Evolutionary conservation across 2,888 invertebrate genomes (phyloP).

Genomic region (Lasioglossum calceatum): DNA sequence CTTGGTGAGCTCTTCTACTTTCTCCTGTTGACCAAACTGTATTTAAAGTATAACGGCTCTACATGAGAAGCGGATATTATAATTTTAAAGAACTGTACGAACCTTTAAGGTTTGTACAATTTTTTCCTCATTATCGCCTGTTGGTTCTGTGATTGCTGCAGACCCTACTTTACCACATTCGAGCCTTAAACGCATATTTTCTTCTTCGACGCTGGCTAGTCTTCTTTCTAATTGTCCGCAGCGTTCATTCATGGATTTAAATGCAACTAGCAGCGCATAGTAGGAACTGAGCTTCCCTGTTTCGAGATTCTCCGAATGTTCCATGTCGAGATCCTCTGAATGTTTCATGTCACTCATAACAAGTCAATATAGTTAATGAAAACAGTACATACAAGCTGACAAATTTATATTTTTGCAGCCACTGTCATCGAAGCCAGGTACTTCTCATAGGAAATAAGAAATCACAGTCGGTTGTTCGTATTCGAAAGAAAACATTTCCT

Average conservation of each 20-base stretch:
- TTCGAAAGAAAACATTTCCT: slow-evolving; percentile 5
- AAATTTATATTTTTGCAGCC: slow-evolving; percentile 6
- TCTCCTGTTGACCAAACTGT: slow-evolving; percentile 83
- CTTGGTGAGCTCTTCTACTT: slow-evolving; percentile 89
- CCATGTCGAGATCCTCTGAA: slow-evolving; percentile 29
- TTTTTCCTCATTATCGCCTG: slow-evolving; percentile 61
- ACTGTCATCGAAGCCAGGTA: neutral
- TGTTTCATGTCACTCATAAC: slow-evolving; percentile 58
- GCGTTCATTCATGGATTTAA: slow-evolving; percentile 93
- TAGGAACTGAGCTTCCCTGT: slow-evolving; percentile 75
- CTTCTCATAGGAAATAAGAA: neutral
- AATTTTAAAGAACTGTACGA: slow-evolving; percentile 13
- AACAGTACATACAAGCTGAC: slow-evolving; percentile 20
- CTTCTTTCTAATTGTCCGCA: slow-evolving; percentile 91
- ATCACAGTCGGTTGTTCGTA: neutral
- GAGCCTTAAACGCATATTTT: slow-evolving; percentile 88
- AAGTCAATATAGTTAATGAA: slow-evolving; percentile 10
- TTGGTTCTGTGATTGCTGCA: slow-evolving; percentile 51
- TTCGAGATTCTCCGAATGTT: slow-evolving; percentile 5
- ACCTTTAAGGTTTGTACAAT: slow-evolving; percentile 81
- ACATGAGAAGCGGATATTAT: neutral
- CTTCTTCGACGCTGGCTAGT: slow-evolving; percentile 89
- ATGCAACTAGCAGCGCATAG: slow-evolving; percentile 90
- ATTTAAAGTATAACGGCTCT: slow-evolving; percentile 33
- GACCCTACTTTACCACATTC: slow-evolving; percentile 78